These are phyloP conservation scores for Asobara japonica DNA, from an alignment of 1,140 invertebrate genomes.

Conservation along the genomic window DNA sequence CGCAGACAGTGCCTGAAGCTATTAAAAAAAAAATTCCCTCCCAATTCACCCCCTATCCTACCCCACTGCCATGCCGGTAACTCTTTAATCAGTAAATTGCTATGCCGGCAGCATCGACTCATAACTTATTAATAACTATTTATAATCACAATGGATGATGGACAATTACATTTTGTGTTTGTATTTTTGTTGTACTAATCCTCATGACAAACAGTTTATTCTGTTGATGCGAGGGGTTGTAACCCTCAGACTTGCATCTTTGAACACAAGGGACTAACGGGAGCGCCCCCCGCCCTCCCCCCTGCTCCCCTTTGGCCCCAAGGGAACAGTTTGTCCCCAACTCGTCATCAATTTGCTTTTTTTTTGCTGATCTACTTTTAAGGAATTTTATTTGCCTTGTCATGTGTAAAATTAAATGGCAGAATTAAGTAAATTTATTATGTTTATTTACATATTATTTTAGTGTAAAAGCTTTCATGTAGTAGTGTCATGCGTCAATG, in stretches of 20 bases:
- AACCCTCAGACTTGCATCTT: not conserved
- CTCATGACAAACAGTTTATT: conserved; percentile 61
- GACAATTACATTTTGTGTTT: conserved; percentile 41
- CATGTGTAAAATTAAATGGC: not conserved
- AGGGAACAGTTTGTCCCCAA: conserved; percentile 61
- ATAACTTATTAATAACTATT: conserved; percentile 14
- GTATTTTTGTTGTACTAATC: conserved; percentile 51
- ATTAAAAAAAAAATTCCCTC: no score
- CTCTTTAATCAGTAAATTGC: conserved; percentile 15
- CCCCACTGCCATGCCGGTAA: not conserved
- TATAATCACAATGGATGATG: conserved; percentile 6
- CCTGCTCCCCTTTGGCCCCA: conserved; percentile 43
- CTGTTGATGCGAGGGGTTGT: conserved; percentile 42
- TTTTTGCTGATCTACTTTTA: conserved; percentile 52
- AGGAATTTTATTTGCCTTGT: conserved; percentile 39
- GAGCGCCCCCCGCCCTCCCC: not conserved
- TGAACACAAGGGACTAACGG: not conserved
- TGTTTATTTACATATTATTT: not conserved
- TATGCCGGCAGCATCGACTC: not conserved
- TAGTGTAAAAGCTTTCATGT: no score
- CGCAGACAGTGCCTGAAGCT: not conserved
- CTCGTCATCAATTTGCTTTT: conserved; percentile 64
- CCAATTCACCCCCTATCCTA: no score
- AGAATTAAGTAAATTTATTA: not conserved
- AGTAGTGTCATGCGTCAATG: no score